Conservation (phyloP, 2,797 vertebrate species). For the Onychomys torridus region DNA sequence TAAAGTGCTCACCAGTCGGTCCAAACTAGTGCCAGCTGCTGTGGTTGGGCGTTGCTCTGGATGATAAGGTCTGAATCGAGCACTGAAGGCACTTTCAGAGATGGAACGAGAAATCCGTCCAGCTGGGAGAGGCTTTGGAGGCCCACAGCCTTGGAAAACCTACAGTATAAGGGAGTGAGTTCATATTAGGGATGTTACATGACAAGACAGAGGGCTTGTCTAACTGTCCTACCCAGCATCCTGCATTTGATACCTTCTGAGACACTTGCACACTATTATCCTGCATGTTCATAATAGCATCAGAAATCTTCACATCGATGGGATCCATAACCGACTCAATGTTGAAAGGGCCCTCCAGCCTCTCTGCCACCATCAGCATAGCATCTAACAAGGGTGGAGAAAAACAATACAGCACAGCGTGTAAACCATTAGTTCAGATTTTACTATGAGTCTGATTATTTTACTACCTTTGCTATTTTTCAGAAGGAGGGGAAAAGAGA, state of each 20-base stretch:
- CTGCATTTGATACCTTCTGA: constrained; percentile 91
- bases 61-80: constrained; percentile 95
- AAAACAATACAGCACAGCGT: constrained; percentile 30
- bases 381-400: constrained; percentile 89
- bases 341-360: constrained; percentile 98
- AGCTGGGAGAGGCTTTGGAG: constrained; percentile 86
- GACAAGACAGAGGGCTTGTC: too few species aligned
- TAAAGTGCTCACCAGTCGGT: constrained; percentile 93
- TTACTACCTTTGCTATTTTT: background rate
- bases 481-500: background rate
- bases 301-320: constrained; percentile 98
- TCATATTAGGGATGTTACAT: background rate
- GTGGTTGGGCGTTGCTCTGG: constrained; percentile 96
- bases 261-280: constrained; percentile 99
- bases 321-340: constrained; percentile 98
- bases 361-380: constrained; percentile 94
- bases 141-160: constrained; percentile 98
- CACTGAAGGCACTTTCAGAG: constrained; percentile 91
- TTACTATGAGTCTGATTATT: background rate
- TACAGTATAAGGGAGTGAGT: constrained; percentile 70
- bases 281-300: constrained; percentile 99
- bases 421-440: background rate
- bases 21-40: constrained; percentile 96
- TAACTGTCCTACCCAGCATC: background rate
- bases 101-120: constrained; percentile 91